Evolutionary conservation across 1,140 invertebrate species (phyloP).

Genomic region (Colletes latitarsis): DNA sequence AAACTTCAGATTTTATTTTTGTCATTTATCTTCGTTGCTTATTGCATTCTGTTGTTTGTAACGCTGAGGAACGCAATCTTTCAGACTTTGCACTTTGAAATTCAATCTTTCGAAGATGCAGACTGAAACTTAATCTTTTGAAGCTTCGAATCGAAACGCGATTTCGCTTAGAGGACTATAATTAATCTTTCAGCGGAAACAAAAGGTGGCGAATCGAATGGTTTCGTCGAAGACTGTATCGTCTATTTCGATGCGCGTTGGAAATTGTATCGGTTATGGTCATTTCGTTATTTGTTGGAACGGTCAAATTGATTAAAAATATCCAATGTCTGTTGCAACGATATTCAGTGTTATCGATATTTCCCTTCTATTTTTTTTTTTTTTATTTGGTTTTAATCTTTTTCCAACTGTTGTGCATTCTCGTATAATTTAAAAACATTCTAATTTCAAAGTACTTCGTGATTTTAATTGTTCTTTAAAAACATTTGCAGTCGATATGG

Average conservation of each 20-base stretch:
- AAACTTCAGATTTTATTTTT: not conserved
- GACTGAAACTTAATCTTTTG: not conserved
- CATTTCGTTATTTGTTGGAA: not conserved
- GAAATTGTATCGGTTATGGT: not conserved
- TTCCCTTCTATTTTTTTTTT: not conserved
- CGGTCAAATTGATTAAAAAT: not conserved
- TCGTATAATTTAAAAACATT: too few relatives aligned
- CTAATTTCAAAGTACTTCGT: too few relatives aligned
- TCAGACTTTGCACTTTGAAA: constrained; percentile 3
- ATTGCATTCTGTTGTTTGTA: not conserved
- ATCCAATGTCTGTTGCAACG: not conserved
- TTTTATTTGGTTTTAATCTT: too few relatives aligned
- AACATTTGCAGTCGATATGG: too few relatives aligned
- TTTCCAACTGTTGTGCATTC: too few relatives aligned
- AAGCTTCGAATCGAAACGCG: not conserved
- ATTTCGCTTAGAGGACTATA: not conserved
- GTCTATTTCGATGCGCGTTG: not conserved
- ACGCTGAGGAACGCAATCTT: not conserved
- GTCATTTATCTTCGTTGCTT: not conserved
- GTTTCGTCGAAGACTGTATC: not conserved
- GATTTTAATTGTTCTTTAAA: too few relatives aligned
- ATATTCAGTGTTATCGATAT: not conserved
- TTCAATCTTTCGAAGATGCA: not conserved
- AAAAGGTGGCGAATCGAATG: not conserved
- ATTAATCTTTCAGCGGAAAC: not conserved